Evolutionary conservation across 2,888 invertebrate genomes (phyloP).

Genomic region (Erebia epiphron): DNA sequence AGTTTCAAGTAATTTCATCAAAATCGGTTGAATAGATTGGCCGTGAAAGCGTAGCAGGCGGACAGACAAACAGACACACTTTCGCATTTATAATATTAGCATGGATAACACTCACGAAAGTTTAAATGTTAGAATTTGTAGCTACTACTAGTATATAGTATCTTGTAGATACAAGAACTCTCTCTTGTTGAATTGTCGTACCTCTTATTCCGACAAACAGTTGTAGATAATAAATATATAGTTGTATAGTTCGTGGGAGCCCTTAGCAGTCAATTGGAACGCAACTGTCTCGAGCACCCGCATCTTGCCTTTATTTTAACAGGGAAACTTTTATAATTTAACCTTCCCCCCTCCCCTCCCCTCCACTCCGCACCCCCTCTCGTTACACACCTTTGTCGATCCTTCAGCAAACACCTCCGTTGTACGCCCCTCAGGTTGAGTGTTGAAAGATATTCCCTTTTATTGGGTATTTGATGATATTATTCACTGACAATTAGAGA

Average conservation of each 20-base stretch:
- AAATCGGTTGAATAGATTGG: no score
- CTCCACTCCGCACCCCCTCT: neutral
- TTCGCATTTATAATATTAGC: no score
- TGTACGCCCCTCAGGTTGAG: neutral
- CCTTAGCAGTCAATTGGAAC: constrained; percentile 18
- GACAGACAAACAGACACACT: no score
- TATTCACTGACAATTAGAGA: neutral
- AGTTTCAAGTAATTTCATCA: no score
- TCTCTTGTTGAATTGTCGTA: neutral
- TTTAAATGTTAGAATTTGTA: neutral
- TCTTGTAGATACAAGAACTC: neutral
- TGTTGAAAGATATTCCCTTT: neutral
- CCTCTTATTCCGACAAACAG: neutral
- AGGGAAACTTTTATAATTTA: constrained; percentile 43
- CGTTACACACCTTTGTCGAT: constrained; percentile 17
- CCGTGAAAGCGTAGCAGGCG: no score
- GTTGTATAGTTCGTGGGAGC: neutral
- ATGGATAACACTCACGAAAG: no score
- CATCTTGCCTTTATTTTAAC: constrained; percentile 38
- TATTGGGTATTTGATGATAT: neutral
- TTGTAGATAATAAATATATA: neutral
- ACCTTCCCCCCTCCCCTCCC: constrained; percentile 6
- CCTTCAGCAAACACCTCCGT: constrained; percentile 12
- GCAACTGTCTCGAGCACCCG: constrained; percentile 27
- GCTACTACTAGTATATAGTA: neutral